Base-by-base conservation (phyloP, 2,797 vertebrate genomes). In the Chiroxiphia lanceolata region DNA sequence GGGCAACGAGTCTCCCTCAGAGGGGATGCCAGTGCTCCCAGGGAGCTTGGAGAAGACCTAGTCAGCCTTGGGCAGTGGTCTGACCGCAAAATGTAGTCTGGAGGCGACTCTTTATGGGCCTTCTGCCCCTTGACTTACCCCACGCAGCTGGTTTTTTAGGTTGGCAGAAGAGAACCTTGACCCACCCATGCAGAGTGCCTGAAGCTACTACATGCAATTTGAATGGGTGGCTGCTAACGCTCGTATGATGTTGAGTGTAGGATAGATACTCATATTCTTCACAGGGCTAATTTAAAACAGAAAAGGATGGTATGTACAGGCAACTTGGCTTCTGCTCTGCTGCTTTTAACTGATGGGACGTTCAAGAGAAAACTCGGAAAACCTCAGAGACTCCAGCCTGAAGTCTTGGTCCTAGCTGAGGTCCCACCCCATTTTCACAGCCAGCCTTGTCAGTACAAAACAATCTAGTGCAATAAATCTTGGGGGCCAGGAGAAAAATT, bases 41-140 rank as follows among this genome's bases (percentile, higher is more conserved):
- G 40, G 9, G 34, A 63, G 36, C 25, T 57, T 56, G 27, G 57
- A 87, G 53, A 81, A 60, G 33, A 51, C 3, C 3, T 27, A 2
- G 15, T 9, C 40, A 42, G 15, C 44, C 25, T 60, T 36, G 71
- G 21, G 45, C 29, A 26, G 16, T 2, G 21, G 27, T 18, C 33
- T 65, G 27, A 10, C 33, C 3, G 0, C 3, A 5, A 25, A 38
- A 23, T 2, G 0, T 0, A 0, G 13, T 38, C 42, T 63, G 6
- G 20, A n/a, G 31, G 8, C 22, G 31, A 11, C 20, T 83, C 13
- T 44, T 57, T 33, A 8, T 51, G 15, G n/a, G 40, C 57, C 11
- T 48, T 80, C 13, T 31, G 33, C 13, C 36, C 21, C n/a, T 50
- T 0, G 0, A 12, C 15, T 83, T 33, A 13, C 23, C 17, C 17